Conservation (phyloP, 2,888 invertebrate genomes). For the Meghimatium bilineatum region DNA sequence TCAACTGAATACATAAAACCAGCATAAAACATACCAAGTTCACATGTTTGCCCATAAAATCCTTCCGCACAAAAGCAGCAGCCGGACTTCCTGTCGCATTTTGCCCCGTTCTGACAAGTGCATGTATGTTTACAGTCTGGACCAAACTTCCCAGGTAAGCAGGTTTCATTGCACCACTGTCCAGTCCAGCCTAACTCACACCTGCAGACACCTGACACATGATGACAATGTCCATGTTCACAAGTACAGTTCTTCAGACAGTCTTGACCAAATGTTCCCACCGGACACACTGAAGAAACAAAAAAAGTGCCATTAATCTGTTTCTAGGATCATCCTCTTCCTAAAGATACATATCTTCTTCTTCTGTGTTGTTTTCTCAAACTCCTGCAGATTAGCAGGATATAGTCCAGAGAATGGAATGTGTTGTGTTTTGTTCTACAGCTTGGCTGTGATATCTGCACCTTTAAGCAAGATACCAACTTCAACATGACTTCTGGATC, state of each 20-base stretch:
- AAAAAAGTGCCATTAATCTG: background rate
- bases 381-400: no score
- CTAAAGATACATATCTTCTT: no score
- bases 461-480: no score
- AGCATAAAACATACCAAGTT: constrained; percentile 68
- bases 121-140: constrained; percentile 69
- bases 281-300: constrained; percentile 81
- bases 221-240: constrained; percentile 92
- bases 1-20: background rate
- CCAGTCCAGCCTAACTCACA: constrained; percentile 78
- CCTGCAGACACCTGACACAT: constrained; percentile 84
- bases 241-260: constrained; percentile 87
- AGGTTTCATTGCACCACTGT: constrained; percentile 73
- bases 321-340: no score
- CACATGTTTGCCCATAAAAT: constrained; percentile 88
- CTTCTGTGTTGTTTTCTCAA: no score
- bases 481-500: no score
- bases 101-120: constrained; percentile 73
- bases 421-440: no score
- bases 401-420: no score
- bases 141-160: constrained; percentile 67
- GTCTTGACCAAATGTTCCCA: constrained; percentile 86
- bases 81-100: constrained; percentile 75
- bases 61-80: constrained; percentile 84
- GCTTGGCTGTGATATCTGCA: no score